Evolutionary conservation across 2,113 vertebrate genomes (phyloP), one percentile per base, ranked within the genome.

Genomic region (Syngnathus typhle): DNA sequence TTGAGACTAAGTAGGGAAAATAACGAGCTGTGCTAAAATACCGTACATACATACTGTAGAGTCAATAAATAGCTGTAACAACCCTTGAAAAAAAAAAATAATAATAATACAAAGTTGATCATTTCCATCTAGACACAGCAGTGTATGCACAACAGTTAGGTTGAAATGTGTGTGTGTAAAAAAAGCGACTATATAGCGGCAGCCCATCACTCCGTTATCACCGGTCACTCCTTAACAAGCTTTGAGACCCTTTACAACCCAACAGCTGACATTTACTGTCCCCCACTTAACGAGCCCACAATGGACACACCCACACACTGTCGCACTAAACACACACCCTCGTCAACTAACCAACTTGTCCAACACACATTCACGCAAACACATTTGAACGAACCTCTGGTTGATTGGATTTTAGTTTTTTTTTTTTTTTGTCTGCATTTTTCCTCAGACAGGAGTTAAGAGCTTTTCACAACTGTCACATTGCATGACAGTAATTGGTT

Each of bases 241-340:
- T 75, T 63, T 39, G 74, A 75, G 76, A 77, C 68, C 75, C 68
- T 41, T 61, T 36, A 39, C 19, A 67, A 64, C 77, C 52, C 39
- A 62, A 73, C 66, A 72, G 70, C 77, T 80, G 77, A 69, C 77
- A 69, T 69, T 77, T 69, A 75, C 41, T 72, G 72, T 76, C 72
- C 76, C 69, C 65, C 65, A 65, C 58, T 62, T 68, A 47, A 67
- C 67, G 52, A 70, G 72, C 68, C 51, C 63, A 27, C 58, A 36
- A 8, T 59, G 60, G 52, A 32, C 27, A 60, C 60, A 59, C 44
- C 3, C 59, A 66, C 52, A 19, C 60, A 41, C 27, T 64, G 47
- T 18, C n/a, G 44, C 52, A 44, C 16, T 52, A 61, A 43, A 67
- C 54, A 67, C 64, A 56, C 67, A 72, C 18, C 60, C 6, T 64